These are phyloP conservation scores for Camponotus pennsylvanicus DNA, from an alignment of 1,140 invertebrate genomes.

Conservation along the genomic window DNA sequence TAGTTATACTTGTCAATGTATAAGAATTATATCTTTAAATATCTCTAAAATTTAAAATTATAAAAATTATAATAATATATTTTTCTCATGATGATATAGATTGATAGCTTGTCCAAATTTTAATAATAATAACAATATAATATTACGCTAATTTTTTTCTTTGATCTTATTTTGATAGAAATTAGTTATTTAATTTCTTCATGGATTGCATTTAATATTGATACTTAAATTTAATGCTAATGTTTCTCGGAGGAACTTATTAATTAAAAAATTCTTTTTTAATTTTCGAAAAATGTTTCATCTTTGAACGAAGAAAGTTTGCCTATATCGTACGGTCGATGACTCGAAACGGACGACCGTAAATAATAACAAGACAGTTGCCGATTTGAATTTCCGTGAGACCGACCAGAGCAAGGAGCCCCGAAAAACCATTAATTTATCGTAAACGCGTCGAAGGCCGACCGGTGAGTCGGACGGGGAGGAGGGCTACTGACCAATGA, in stretches of 20 bases:
- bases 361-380: slow-evolving; percentile 77
- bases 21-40: neutral
- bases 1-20: neutral
- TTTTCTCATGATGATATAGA: neutral
- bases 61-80: neutral
- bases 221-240: neutral
- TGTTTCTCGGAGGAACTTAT: neutral
- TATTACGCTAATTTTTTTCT: neutral
- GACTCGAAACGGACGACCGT: slow-evolving; percentile 70
- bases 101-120: too few species aligned
- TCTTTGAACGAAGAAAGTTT: slow-evolving; percentile 16
- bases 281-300: slow-evolving; percentile 52
- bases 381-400: slow-evolving; percentile 74
- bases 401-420: slow-evolving; percentile 61
- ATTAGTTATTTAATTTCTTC: neutral
- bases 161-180: neutral
- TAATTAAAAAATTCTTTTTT: neutral
- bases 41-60: neutral
- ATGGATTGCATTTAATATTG: neutral
- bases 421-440: slow-evolving; percentile 83
- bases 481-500: slow-evolving; percentile 27
- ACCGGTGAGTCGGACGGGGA: slow-evolving; percentile 26
- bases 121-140: too few species aligned
- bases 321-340: neutral
- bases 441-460: slow-evolving; percentile 75